Percentiles rank a stretch among this genome's conserved stretches.
These are phyloP conservation scores for Maniola hyperantus DNA, from an alignment of 2,888 invertebrate genomes.

Conservation along the genomic window DNA sequence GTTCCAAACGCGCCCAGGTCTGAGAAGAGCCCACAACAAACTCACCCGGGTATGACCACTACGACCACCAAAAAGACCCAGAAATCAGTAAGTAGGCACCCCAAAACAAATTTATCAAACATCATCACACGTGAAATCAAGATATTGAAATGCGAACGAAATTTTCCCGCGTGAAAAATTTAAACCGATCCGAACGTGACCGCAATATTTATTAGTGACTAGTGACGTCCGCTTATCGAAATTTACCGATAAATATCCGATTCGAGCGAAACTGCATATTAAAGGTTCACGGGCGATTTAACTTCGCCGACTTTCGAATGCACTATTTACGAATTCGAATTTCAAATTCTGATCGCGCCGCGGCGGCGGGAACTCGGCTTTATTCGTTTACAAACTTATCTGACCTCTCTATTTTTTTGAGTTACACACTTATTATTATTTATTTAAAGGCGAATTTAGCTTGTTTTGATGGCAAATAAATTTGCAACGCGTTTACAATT, in stretches of 20 bases:
- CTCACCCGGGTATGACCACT: neutral
- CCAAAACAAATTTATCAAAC: constrained; percentile 9
- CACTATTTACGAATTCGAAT: constrained; percentile 64
- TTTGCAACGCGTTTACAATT: constrained; percentile 52
- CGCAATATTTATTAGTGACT: constrained; percentile 47
- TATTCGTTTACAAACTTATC: constrained; percentile 58
- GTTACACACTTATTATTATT: constrained; percentile 40
- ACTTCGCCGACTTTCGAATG: constrained; percentile 63
- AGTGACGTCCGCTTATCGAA: constrained; percentile 59
- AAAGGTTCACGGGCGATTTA: constrained; percentile 70
- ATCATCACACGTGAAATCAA: constrained; percentile 11
- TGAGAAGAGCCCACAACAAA: too few relatives aligned
- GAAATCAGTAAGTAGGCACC: neutral
- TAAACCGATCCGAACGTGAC: constrained; percentile 66
- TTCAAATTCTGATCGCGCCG: constrained; percentile 71
- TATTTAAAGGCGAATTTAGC: constrained; percentile 33
- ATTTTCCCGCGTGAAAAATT: constrained; percentile 58
- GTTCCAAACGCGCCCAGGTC: too few relatives aligned
- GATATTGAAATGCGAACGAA: constrained; percentile 26
- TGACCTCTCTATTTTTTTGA: constrained; percentile 27
- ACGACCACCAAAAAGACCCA: neutral
- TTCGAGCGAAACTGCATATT: constrained; percentile 69
- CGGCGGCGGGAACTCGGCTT: constrained; percentile 63
- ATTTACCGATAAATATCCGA: constrained; percentile 66
- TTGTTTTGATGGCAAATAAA: constrained; percentile 5